phyloP scores from a whole-genome alignment of 2,113 vertebrate species.

The Sclerurus mexicanus region DNA sequence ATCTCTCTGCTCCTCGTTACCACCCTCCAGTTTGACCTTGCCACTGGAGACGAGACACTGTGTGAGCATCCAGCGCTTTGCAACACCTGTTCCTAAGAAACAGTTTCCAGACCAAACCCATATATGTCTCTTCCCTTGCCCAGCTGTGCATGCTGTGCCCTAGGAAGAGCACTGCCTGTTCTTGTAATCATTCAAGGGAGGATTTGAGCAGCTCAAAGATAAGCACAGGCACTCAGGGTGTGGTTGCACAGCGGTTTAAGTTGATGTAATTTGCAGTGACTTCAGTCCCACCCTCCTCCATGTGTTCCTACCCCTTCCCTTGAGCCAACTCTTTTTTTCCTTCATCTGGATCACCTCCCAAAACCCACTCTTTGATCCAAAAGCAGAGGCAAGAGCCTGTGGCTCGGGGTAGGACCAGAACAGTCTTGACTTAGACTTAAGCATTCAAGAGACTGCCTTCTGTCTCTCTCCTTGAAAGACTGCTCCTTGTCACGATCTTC shows the following conservation, averaged over 20 bases:
- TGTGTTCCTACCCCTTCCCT: background rate
- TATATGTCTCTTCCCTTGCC: background rate
- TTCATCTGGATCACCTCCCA: background rate
- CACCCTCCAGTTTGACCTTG: background rate
- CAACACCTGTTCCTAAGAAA: background rate
- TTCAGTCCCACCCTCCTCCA: background rate
- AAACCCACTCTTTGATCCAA: background rate
- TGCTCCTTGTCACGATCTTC: background rate
- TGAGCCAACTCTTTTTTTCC: background rate
- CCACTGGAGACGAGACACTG: background rate
- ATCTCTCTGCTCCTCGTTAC: background rate
- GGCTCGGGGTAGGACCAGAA: background rate
- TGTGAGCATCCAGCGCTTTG: background rate
- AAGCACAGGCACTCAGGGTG: constrained; percentile 17
- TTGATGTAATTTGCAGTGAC: constrained; percentile 24
- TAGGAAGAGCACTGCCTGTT: background rate
- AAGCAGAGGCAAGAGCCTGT: background rate
- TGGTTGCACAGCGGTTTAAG: background rate
- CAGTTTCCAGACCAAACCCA: background rate
- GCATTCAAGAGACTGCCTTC: background rate
- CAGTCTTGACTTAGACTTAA: background rate
- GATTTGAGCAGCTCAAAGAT: constrained; percentile 10
- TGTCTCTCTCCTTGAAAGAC: background rate
- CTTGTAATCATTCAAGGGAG: background rate
- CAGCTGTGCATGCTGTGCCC: background rate